Evolutionary conservation across 2,113 vertebrate species (phyloP).

Genomic region (Scomber japonicus): DNA sequence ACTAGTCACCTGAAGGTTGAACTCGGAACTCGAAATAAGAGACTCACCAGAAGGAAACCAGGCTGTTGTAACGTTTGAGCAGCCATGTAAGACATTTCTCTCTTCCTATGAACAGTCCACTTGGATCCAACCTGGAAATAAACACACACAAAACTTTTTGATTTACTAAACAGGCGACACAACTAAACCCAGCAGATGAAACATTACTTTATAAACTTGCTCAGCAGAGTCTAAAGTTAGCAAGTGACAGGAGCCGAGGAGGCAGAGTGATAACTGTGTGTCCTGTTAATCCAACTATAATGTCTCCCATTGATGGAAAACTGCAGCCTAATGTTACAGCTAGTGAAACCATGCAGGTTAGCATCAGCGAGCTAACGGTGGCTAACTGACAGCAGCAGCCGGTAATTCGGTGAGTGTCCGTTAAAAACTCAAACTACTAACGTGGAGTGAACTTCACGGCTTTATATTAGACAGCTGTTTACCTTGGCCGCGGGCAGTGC

Average conservation of each 20-base stretch:
- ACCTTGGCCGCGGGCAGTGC: slow-evolving; percentile 4
- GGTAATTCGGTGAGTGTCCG: fast-evolving
- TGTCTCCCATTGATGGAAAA: background rate
- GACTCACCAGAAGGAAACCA: slow-evolving; percentile 90
- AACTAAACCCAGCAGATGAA: background rate
- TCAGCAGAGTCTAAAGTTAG: too few species aligned
- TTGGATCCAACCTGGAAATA: background rate
- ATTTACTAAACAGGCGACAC: background rate
- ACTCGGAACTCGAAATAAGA: too few species aligned
- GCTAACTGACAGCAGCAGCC: slow-evolving; percentile 13
- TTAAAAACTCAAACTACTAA: background rate
- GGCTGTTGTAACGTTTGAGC: slow-evolving; percentile 86
- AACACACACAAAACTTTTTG: background rate
- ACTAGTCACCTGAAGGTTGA: too few species aligned
- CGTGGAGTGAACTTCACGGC: background rate
- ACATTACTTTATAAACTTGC: background rate
- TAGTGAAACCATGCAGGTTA: background rate
- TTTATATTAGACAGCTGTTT: fast-evolving
- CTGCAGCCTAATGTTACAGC: background rate
- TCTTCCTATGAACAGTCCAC: background rate
- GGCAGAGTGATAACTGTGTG: background rate
- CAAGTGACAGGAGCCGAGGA: background rate
- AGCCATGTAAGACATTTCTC: slow-evolving; percentile 75
- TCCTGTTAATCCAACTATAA: background rate
- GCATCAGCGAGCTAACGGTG: background rate